Percentiles rank a stretch among this genome's conserved stretches.
Evolutionary conservation across 2,797 vertebrate genomes (phyloP).

Genomic region (Coreius guichenoti): DNA sequence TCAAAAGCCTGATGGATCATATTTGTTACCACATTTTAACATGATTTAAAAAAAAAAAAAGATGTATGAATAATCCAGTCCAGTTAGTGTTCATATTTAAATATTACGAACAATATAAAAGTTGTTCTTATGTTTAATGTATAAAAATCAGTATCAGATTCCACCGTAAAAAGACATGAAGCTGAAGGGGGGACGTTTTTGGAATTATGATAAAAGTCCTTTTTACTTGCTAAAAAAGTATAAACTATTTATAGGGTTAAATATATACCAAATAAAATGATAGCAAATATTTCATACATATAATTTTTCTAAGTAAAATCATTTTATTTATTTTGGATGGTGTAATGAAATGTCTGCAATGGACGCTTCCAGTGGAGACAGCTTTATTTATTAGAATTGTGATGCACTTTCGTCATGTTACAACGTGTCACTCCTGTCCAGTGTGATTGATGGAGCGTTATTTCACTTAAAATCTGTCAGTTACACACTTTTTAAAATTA

Average conservation of each 20-base stretch:
- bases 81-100: too few relatives aligned
- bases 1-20: too few relatives aligned
- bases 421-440: background rate
- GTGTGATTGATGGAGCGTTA: background rate
- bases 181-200: background rate
- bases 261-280: background rate
- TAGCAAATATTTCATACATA: background rate
- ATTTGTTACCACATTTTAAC: too few relatives aligned
- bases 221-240: background rate
- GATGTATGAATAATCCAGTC: too few relatives aligned
- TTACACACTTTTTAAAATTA: background rate
- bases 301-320: too few relatives aligned
- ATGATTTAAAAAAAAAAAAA: too few relatives aligned
- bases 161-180: background rate
- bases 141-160: too few relatives aligned
- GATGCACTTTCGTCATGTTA: too few relatives aligned
- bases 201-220: background rate
- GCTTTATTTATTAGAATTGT: background rate
- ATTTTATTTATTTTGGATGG: background rate
- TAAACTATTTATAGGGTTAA: background rate
- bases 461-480: background rate
- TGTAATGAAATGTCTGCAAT: background rate
- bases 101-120: too few relatives aligned
- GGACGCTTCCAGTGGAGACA: background rate
- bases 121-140: too few relatives aligned